phyloP scores from a whole-genome alignment of 92 coral and sea anemone species.

The Meandrina meandrites region DNA sequence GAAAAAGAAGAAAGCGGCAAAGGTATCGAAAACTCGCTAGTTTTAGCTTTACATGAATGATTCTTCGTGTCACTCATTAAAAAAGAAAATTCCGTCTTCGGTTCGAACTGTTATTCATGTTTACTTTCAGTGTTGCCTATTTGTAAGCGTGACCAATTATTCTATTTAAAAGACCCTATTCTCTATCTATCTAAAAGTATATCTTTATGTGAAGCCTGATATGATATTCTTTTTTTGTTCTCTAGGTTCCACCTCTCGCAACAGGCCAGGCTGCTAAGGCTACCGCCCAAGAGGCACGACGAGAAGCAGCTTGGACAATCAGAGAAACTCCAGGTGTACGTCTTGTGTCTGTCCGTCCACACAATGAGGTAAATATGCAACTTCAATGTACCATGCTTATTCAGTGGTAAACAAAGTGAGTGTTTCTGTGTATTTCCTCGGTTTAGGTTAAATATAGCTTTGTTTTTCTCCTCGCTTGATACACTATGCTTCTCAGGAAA shows the following conservation, averaged over 20 bases:
- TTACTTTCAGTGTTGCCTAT: neutral
- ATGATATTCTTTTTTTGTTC: neutral
- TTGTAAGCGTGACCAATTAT: neutral
- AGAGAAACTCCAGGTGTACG: slow-evolving; percentile 71
- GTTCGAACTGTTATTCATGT: neutral
- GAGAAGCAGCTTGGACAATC: slow-evolving; percentile 69
- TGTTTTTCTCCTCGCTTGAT: neutral
- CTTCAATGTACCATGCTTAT: neutral
- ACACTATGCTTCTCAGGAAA: neutral
- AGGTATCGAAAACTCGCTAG: neutral
- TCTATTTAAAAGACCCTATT: neutral
- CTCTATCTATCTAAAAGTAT: too few species aligned
- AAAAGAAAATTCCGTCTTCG: neutral
- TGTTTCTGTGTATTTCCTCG: neutral
- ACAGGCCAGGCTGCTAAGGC: slow-evolving; percentile 46
- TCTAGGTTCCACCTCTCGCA: slow-evolving; percentile 16
- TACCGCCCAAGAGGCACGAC: slow-evolving; percentile 63
- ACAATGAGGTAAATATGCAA: slow-evolving; percentile 55
- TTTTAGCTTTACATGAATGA: neutral
- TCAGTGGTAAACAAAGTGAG: neutral
- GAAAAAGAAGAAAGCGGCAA: slow-evolving; percentile 23
- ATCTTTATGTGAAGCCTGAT: neutral
- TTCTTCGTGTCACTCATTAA: too few species aligned
- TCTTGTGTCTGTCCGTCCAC: slow-evolving; percentile 77
- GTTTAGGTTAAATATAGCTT: neutral